Evolutionary conservation across 1,140 invertebrate species (phyloP).

Genomic region (Micrasema minimum): DNA sequence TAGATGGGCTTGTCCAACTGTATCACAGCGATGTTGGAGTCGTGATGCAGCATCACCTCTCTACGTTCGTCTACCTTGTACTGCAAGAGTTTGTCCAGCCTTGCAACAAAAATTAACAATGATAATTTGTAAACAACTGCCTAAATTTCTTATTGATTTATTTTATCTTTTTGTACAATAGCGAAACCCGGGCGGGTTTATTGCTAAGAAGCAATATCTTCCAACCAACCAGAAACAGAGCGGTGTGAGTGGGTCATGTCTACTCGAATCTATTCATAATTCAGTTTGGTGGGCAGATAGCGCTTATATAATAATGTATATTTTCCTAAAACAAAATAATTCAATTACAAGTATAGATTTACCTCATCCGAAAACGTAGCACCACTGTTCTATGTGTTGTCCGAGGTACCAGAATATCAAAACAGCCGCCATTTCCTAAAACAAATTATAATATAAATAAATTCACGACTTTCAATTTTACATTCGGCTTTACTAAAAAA

Average conservation of each 20-base stretch:
- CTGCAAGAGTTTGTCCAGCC: constrained; percentile 63
- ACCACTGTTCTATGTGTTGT: constrained; percentile 62
- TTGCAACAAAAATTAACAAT: constrained; percentile 7
- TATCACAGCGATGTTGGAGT: constrained; percentile 65
- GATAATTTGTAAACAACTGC: too few relatives aligned
- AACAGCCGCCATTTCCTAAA: constrained; percentile 62
- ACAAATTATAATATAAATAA: constrained; percentile 7
- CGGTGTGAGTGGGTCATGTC: too few relatives aligned
- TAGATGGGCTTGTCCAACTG: constrained; percentile 73
- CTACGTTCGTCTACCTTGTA: constrained; percentile 65
- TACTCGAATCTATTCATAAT: too few relatives aligned
- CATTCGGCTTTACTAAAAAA: too few relatives aligned
- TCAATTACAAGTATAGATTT: neutral
- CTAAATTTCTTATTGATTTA: too few relatives aligned
- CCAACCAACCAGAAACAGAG: too few relatives aligned
- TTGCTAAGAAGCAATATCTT: too few relatives aligned
- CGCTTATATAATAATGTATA: too few relatives aligned
- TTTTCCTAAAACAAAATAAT: neutral
- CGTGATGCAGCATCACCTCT: constrained; percentile 60
- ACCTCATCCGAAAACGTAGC: constrained; percentile 66
- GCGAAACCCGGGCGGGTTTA: too few relatives aligned
- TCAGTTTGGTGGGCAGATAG: too few relatives aligned
- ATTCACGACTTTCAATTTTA: too few relatives aligned
- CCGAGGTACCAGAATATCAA: constrained; percentile 60
- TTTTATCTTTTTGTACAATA: too few relatives aligned